These are phyloP conservation scores for Thinocorus orbignyianus DNA, from an alignment of 2,113 vertebrate genomes.

Conservation along the genomic window DNA sequence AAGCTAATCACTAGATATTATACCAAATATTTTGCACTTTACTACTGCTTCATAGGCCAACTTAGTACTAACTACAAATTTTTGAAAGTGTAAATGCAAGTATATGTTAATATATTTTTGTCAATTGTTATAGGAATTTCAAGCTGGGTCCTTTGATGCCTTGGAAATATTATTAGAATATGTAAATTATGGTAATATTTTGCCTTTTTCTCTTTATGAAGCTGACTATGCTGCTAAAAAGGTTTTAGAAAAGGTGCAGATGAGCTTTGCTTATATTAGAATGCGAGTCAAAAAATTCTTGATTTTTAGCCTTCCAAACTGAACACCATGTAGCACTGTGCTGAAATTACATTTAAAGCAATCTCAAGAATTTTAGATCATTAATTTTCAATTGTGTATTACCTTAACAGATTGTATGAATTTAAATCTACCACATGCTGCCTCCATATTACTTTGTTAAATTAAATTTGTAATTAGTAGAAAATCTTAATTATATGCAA, in stretches of 20 bases:
- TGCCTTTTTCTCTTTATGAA: slow-evolving; percentile 66
- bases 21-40: slow-evolving; percentile 57
- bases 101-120: slow-evolving; percentile 78
- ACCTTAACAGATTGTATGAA: slow-evolving; percentile 48
- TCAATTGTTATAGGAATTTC: slow-evolving; percentile 44
- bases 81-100: slow-evolving; percentile 73
- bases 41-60: slow-evolving; percentile 41
- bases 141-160: slow-evolving; percentile 58
- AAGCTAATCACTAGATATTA: slow-evolving; percentile 55
- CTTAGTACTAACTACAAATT: slow-evolving; percentile 39
- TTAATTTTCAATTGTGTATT: slow-evolving; percentile 59
- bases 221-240: slow-evolving; percentile 73
- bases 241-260: slow-evolving; percentile 47
- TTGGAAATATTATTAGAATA: slow-evolving; percentile 66
- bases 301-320: slow-evolving; percentile 57
- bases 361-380: slow-evolving; percentile 43
- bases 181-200: slow-evolving; percentile 75
- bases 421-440: slow-evolving; percentile 68
- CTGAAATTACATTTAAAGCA: slow-evolving; percentile 37
- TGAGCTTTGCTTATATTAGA: slow-evolving; percentile 49
- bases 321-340: slow-evolving; percentile 31
- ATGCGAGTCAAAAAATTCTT: slow-evolving; percentile 25
- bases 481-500: slow-evolving; percentile 31
- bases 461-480: slow-evolving; percentile 63
- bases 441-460: slow-evolving; percentile 64